phyloP scores from a whole-genome alignment of 2,113 vertebrate genomes.

The Pseudorasbora parva region DNA sequence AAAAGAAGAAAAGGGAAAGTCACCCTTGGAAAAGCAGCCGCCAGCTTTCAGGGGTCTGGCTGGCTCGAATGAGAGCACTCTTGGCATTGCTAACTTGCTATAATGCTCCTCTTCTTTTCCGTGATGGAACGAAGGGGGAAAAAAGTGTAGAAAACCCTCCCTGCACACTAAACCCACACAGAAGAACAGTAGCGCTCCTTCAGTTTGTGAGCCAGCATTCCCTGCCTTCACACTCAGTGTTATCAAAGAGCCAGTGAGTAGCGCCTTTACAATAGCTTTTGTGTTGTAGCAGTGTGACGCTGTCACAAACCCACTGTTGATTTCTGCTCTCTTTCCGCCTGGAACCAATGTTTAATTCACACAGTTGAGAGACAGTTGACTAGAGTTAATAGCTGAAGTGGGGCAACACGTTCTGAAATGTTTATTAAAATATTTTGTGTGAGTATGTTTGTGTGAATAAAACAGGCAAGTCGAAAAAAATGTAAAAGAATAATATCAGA shows the following conservation, averaged over 20 bases:
- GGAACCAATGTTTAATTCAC: slow-evolving; percentile 33
- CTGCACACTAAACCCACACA: slow-evolving; percentile 48
- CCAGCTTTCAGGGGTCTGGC: slow-evolving; percentile 21
- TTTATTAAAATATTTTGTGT: slow-evolving; percentile 27
- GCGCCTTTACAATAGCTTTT: slow-evolving; percentile 54
- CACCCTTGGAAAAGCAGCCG: slow-evolving; percentile 1
- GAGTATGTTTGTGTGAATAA: slow-evolving; percentile 11
- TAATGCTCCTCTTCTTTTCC: slow-evolving; percentile 50
- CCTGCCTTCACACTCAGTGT: slow-evolving; percentile 32
- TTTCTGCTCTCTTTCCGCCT: slow-evolving; percentile 37
- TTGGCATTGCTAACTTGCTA: slow-evolving; percentile 46
- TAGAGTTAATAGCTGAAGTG: slow-evolving; percentile 29
- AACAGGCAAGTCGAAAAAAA: not conserved
- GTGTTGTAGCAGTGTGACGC: slow-evolving; percentile 41
- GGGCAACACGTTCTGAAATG: slow-evolving; percentile 17
- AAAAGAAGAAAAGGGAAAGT: slow-evolving; percentile 17
- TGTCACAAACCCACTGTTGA: slow-evolving; percentile 37
- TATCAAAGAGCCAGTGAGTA: slow-evolving; percentile 44
- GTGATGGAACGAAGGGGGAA: slow-evolving; percentile 8
- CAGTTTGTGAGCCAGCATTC: slow-evolving; percentile 33
- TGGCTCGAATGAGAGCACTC: slow-evolving; percentile 27
- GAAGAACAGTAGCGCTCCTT: slow-evolving; percentile 43
- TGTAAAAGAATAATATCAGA: not conserved
- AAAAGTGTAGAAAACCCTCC: slow-evolving; percentile 41
- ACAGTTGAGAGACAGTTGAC: slow-evolving; percentile 3